Base-by-base conservation (phyloP, 1,140 invertebrate genomes). In the Piezodorus guildinii region DNA sequence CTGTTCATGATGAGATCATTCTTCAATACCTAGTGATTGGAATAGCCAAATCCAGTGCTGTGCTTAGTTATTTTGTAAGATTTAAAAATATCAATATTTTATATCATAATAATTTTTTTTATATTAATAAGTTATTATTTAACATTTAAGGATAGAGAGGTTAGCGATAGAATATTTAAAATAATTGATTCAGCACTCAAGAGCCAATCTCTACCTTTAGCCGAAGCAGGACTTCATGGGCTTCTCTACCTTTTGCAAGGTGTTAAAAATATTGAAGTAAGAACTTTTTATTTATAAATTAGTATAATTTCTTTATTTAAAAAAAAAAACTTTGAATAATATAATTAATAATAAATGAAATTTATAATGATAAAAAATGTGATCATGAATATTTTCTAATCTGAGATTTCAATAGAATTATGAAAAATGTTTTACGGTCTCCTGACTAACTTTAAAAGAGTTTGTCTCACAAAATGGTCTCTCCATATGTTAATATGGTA, bases 231-330 rank as follows among this genome's bases (percentile, higher is more conserved):
- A 30, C 73, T 92, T 19, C 81, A 88, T 71, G 88, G 88, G 1
- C 73, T 86, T n/a, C 74, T 91, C 8, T 91, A 88, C 73, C 72
- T 93, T 52, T 75, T 92, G 45, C 83, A 83, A 80, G 85, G 80
- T 65, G 62, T 64, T n/a, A 21, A 39, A 45, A 60, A 46, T 46
- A 59, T 64, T 19, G 51, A 64, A 39, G 63, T 64, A 27, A 30
- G 27, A 30, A 30, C 27, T 4, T 62, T 45, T 46, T n/a, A 3
- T 45, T 62, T 44, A 43, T 44, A 21, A 17, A 19, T 44, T 44
- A 10, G 9, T 15, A 17, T n/a, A 23, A 34, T 30, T 30, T 30
- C 27, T 30, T 30, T 30, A 30, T 30, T 30, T 30, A 30, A 30
- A 30, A 30, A 4, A 30, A 30, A 30, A 4, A 30, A 30, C n/a